Evolutionary conservation across 2,113 vertebrate species (phyloP).

Genomic region (Sisor rabdophorus): DNA sequence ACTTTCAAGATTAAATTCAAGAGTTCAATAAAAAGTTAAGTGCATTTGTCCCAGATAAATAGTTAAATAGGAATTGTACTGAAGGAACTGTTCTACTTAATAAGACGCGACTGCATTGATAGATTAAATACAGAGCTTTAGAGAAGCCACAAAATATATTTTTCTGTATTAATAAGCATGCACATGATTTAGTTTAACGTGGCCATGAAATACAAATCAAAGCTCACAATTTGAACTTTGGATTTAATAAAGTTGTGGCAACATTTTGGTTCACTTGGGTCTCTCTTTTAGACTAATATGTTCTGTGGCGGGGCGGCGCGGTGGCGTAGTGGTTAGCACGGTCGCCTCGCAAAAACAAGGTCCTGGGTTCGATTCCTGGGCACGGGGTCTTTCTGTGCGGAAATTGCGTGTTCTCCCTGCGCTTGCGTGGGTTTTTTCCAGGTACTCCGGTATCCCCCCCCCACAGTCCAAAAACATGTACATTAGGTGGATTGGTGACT

Average conservation of each 20-base stretch:
- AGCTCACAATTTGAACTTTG: not conserved
- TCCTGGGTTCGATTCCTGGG: too few species aligned
- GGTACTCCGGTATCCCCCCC: too few species aligned
- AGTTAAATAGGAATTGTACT: not conserved
- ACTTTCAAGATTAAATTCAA: not conserved
- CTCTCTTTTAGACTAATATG: too few species aligned
- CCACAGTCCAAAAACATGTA: too few species aligned
- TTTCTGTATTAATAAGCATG: not conserved
- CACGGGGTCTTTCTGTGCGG: too few species aligned
- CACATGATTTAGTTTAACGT: conserved; percentile 7
- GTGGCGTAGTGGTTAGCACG: too few species aligned
- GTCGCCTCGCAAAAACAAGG: too few species aligned
- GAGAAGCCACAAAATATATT: not conserved
- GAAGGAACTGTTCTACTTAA: conserved; percentile 13
- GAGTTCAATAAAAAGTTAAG: not conserved
- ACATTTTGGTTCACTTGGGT: too few species aligned
- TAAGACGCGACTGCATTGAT: conserved; percentile 6
- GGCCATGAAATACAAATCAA: not conserved
- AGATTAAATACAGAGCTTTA: not conserved
- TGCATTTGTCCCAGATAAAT: conserved; percentile 5
- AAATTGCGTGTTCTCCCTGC: too few species aligned
- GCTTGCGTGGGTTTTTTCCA: too few species aligned
- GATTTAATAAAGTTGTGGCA: not conserved
- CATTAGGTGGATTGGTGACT: too few species aligned
- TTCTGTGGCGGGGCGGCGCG: too few species aligned